A percentile compares a stretch with the other conserved stretches of the same genome.
Conservation (phyloP, 2,797 vertebrate species). For the Falco biarmicus region DNA sequence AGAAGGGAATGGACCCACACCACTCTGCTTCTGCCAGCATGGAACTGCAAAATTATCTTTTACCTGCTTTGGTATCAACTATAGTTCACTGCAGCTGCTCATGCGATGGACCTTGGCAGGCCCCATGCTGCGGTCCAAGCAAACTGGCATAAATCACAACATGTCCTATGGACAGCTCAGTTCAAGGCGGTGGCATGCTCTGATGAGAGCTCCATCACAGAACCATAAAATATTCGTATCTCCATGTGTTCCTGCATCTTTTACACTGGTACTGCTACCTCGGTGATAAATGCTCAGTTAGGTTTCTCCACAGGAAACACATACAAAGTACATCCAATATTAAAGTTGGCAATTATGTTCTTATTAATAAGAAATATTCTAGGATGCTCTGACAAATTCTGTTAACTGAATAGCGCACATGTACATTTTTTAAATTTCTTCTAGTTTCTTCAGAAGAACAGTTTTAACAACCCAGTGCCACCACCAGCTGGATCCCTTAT, state of each 20-base stretch:
- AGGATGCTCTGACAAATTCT: background rate
- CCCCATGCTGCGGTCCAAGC: background rate
- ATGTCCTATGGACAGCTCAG: background rate
- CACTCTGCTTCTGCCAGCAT: background rate
- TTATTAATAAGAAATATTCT: background rate
- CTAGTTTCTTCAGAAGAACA: background rate
- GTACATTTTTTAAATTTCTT: background rate
- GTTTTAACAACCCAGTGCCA: background rate
- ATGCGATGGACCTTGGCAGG: background rate
- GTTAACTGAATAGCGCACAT: background rate
- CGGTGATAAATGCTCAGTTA: background rate
- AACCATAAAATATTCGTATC: background rate
- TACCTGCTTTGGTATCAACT: background rate
- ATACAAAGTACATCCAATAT: background rate
- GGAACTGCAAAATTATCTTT: background rate
- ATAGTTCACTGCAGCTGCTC: background rate
- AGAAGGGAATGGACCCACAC: background rate
- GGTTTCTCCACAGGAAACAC: background rate
- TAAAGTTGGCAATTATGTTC: background rate
- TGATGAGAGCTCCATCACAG: background rate
- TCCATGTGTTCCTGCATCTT: background rate
- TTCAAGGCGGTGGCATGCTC: background rate
- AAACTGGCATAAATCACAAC: conserved; percentile 14
- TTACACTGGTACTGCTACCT: background rate
- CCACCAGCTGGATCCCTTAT: background rate